Percentiles rank a stretch among this genome's conserved stretches.
Conservation (phyloP, 2,113 vertebrate genomes). For the Ochotona curzoniae region DNA sequence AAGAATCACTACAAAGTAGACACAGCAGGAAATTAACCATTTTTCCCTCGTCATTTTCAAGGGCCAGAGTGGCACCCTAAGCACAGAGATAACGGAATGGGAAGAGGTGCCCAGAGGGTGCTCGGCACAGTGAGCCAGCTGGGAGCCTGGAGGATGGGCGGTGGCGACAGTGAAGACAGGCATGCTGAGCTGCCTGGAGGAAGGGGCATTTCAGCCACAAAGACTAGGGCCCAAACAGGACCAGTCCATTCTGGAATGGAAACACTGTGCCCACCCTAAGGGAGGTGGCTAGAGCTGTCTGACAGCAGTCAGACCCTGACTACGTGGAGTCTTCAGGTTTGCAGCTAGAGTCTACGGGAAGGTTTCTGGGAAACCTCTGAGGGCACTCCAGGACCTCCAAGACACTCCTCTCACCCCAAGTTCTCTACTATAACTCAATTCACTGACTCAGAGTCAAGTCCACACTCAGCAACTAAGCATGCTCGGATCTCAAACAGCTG, state of each 20-base stretch:
- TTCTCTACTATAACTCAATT: background rate
- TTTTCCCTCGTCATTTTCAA: background rate
- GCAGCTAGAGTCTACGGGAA: too few relatives aligned
- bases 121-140: background rate
- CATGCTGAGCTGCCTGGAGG: too few relatives aligned
- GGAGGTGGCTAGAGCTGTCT: rapidly evolving
- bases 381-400: background rate
- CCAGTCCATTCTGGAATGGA: background rate
- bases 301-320: background rate
- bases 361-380: background rate
- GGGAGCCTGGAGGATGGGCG: background rate
- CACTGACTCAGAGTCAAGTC: background rate
- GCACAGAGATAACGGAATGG: background rate
- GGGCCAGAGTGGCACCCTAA: background rate
- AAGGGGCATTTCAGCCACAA: background rate
- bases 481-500: background rate
- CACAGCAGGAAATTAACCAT: too few relatives aligned
- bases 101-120: background rate
- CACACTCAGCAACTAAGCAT: background rate
- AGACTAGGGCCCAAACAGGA: background rate
- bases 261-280: too few relatives aligned
- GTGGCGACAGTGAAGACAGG: too few relatives aligned
- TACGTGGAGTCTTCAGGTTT: rapidly evolving
- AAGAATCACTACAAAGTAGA: too few relatives aligned
- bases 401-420: background rate